Base-by-base conservation (phyloP, 2,113 vertebrate species). In the Centropus bengalensis region DNA sequence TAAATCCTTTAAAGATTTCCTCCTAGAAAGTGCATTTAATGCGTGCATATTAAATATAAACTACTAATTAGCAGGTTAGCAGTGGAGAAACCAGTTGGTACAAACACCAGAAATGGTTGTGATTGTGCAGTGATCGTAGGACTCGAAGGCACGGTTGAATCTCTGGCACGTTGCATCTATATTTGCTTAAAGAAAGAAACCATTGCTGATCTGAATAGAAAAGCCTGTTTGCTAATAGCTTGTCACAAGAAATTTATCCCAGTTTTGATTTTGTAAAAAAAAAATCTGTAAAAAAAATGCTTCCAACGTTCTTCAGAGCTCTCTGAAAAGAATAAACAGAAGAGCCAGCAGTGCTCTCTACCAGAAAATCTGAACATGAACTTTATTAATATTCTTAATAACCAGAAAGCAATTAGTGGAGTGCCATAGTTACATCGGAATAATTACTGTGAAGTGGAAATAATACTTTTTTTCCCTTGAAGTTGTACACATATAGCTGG, bases 331-430 rank as follows among this genome's bases (percentile, higher is more conserved):
- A 77, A 89, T 30, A 42, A 87, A 74, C 15, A 80, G 67, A 88
- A 89, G 23, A 85, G 36, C 42, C 47, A 86, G 67, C 38, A 77
- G 33, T 51, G 28, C 21, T 92, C 27, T 82, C 47, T 88, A 94
- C 71, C 68, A 93, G 79, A 94, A 96, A 93, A 96, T 94, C 78
- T 88, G 75, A 81, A 87, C 44, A 49, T 40, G 28, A 92, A 83
- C 51, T 88, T 94, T 91, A 79, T 88, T 89, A 92, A 89, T 89
- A 86, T 66, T 89, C 68, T 86, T 95, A 95, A 94, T 89, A 95
- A 80, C 67, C 52, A 84, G 68, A 91, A 95, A 70, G 14, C 23
- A 84, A 91, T 66, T 76, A 93, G 70, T 64, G 27, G 51, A 89
- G 32, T 70, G 28, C 11, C 80, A 42, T 40, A 91, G 14, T 73